phyloP scores from a whole-genome alignment of 2,797 vertebrate species.

The Poeciliopsis presidionis region DNA sequence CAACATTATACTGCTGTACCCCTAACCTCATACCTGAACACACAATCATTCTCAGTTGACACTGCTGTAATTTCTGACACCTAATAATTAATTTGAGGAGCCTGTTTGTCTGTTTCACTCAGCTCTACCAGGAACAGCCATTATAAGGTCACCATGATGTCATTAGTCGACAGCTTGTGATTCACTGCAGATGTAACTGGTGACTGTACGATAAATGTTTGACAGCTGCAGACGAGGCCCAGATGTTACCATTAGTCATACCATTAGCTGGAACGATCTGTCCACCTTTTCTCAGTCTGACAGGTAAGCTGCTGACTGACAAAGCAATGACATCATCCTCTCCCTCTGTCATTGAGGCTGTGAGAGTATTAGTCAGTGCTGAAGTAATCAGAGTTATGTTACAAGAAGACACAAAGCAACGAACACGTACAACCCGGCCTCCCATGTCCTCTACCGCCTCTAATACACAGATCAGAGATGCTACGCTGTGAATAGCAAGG shows the following conservation, averaged over 20 bases:
- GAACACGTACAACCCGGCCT: constrained; percentile 1
- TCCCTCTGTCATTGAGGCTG: constrained; percentile 9
- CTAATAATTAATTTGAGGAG: constrained; percentile 55
- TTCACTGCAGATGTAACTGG: constrained; percentile 65
- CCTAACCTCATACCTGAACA: not conserved
- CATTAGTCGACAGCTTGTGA: constrained; percentile 65
- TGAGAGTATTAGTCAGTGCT: constrained; percentile 42
- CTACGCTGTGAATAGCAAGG: constrained; percentile 57
- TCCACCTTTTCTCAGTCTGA: constrained; percentile 19
- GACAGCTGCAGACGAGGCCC: constrained; percentile 47
- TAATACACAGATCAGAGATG: constrained; percentile 41
- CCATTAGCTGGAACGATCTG: constrained; percentile 48
- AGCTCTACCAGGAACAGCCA: constrained; percentile 48
- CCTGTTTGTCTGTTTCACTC: constrained; percentile 62
- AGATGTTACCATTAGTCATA: constrained; percentile 57
- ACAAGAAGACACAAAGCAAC: constrained; percentile 34
- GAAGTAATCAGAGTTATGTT: constrained; percentile 33
- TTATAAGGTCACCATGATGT: constrained; percentile 65
- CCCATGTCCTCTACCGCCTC: constrained; percentile 20
- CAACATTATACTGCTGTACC: not conserved
- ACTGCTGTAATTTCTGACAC: constrained; percentile 28
- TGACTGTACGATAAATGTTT: constrained; percentile 28
- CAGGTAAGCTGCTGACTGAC: constrained; percentile 60
- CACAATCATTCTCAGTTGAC: constrained; percentile 10
- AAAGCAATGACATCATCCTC: constrained; percentile 62